phyloP scores from a whole-genome alignment of 1,140 invertebrate genomes.

The Calliopsis andreniformis region DNA sequence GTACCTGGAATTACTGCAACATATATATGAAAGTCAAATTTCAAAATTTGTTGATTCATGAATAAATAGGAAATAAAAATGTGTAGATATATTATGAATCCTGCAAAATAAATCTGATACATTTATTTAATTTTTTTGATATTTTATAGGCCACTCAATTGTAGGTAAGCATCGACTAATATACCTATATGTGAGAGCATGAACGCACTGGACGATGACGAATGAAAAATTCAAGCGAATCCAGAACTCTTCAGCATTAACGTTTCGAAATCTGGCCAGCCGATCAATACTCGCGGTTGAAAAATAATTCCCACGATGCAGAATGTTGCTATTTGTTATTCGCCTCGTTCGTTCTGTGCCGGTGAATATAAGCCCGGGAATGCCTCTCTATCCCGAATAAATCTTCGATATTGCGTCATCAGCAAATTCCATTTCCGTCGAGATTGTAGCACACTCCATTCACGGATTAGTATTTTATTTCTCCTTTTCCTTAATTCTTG shows the following conservation, averaged over 20 bases:
- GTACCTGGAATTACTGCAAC: too few species aligned
- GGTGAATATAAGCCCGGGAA: slow-evolving; percentile 9
- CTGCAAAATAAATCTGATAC: too few species aligned
- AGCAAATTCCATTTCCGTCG: slow-evolving; percentile 20
- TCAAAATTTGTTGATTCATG: too few species aligned
- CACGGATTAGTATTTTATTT: slow-evolving; percentile 14
- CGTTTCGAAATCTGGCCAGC: not conserved
- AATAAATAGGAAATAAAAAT: too few species aligned
- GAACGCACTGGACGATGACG: too few species aligned
- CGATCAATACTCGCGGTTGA: not conserved
- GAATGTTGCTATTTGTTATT: slow-evolving; percentile 2
- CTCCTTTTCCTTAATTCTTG: slow-evolving; percentile 13
- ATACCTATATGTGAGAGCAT: too few species aligned
- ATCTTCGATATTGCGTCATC: slow-evolving; percentile 28
- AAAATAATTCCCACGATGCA: slow-evolving; percentile 4
- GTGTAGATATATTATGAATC: too few species aligned
- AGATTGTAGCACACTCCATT: not conserved
- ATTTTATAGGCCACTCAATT: too few species aligned
- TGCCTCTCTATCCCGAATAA: not conserved
- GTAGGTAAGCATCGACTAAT: too few species aligned
- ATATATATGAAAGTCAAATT: too few species aligned
- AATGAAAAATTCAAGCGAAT: not conserved
- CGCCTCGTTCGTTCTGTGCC: not conserved
- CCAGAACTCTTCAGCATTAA: not conserved
- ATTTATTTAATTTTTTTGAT: too few species aligned